Percentiles rank a stretch among this genome's conserved stretches.
Evolutionary conservation across 2,113 vertebrate genomes (phyloP).

Genomic region (Pituophis catenifer): DNA sequence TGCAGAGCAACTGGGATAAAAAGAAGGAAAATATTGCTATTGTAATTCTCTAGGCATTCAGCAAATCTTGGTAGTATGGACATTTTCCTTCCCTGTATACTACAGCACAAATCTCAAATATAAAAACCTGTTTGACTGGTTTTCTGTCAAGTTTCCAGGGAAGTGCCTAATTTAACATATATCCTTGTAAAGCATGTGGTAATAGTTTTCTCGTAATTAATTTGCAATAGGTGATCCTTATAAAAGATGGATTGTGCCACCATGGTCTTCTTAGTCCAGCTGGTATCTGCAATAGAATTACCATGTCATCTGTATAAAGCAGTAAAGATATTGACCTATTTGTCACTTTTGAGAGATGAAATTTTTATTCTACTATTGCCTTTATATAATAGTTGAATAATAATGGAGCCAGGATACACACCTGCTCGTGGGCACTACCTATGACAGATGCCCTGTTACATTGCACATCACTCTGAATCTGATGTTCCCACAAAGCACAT

Average conservation of each 20-base stretch:
- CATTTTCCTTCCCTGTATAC: not conserved
- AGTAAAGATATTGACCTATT: not conserved
- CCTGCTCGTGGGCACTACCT: not conserved
- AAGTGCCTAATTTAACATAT: not conserved
- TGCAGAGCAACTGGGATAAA: not conserved
- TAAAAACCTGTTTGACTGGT: not conserved
- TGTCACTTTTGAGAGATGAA: not conserved
- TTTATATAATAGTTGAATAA: not conserved
- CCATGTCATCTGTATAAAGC: not conserved
- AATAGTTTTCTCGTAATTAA: not conserved
- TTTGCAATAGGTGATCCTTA: not conserved
- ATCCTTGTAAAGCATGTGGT: not conserved
- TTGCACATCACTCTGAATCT: not conserved
- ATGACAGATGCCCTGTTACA: not conserved
- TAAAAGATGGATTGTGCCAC: not conserved
- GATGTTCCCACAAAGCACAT: not conserved
- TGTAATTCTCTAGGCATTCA: not conserved
- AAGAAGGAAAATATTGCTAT: not conserved
- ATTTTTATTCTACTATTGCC: not conserved
- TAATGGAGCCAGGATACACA: not conserved
- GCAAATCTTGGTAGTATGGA: not conserved
- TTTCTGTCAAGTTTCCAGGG: not conserved
- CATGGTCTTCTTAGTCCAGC: not conserved
- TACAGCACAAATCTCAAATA: not conserved
- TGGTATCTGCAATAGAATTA: not conserved